Evolutionary conservation across 2,113 vertebrate species (phyloP).

Genomic region (Corythaixoides concolor): DNA sequence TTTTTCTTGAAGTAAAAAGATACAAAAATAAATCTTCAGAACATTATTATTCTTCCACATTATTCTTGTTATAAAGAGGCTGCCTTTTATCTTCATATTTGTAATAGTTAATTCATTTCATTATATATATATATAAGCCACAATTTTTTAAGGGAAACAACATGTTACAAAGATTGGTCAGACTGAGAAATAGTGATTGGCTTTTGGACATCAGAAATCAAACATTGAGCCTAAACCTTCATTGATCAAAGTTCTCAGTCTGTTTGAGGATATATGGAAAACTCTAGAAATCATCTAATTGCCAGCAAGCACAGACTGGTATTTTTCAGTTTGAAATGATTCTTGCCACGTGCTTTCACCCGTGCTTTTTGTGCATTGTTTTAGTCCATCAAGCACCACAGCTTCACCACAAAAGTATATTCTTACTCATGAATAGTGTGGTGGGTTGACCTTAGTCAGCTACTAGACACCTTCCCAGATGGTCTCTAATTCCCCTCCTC

Average conservation of each 20-base stretch:
- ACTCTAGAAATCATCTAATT: background rate
- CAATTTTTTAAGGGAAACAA: background rate
- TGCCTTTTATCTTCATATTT: background rate
- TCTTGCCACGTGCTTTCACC: background rate
- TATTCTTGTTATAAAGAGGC: background rate
- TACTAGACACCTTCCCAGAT: background rate
- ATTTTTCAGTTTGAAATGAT: background rate
- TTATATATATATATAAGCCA: background rate
- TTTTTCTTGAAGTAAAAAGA: background rate
- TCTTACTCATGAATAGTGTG: background rate
- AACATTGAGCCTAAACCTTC: background rate
- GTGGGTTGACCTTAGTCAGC: background rate
- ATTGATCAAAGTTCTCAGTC: background rate
- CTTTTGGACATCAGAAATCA: background rate
- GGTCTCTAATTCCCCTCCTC: background rate
- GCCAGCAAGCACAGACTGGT: background rate
- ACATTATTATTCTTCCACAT: background rate
- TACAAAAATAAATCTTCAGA: background rate
- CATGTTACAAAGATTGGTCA: background rate
- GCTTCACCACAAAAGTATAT: background rate
- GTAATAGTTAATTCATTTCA: background rate
- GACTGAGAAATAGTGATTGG: background rate
- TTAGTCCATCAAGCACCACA: background rate
- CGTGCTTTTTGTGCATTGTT: background rate
- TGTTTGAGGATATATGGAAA: background rate